phyloP scores from a whole-genome alignment of 2,113 vertebrate species.

The Canis aureus region DNA sequence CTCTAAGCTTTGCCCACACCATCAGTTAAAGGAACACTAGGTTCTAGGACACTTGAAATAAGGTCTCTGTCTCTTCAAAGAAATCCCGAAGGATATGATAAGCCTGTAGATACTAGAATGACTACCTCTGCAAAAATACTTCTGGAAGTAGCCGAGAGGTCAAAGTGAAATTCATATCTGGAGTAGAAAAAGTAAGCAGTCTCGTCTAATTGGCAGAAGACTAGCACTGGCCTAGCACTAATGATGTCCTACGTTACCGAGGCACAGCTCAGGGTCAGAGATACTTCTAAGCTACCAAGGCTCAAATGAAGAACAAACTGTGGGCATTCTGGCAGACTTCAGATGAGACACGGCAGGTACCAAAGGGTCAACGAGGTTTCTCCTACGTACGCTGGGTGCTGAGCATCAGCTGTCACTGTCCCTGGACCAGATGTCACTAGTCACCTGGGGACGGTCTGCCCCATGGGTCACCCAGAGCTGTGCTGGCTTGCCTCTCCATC shows the following conservation, averaged over 20 bases:
- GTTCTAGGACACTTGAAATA: not conserved
- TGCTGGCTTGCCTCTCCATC: not conserved
- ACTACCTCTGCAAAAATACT: not conserved
- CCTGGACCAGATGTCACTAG: not conserved
- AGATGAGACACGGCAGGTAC: not conserved
- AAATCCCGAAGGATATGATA: not conserved
- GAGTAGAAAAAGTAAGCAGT: not conserved
- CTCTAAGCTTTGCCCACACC: not conserved
- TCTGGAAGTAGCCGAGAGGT: not conserved
- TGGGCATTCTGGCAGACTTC: not conserved
- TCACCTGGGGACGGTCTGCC: not conserved
- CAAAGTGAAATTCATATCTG: not conserved
- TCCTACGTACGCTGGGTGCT: accelerated
- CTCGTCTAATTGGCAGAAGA: not conserved
- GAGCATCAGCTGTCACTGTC: too few relatives aligned
- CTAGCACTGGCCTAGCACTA: not conserved
- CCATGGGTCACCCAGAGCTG: accelerated
- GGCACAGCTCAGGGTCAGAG: constrained; percentile 20
- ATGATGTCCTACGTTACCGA: not conserved
- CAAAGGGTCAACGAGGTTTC: accelerated
- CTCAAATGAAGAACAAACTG: not conserved
- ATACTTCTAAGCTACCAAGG: not conserved
- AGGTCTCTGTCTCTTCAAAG: not conserved
- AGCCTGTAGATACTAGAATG: not conserved
- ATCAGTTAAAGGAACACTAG: accelerated